These are phyloP conservation scores for Phytoseiulus persimilis DNA, from an alignment of 2,888 invertebrate genomes.

Conservation along the genomic window DNA sequence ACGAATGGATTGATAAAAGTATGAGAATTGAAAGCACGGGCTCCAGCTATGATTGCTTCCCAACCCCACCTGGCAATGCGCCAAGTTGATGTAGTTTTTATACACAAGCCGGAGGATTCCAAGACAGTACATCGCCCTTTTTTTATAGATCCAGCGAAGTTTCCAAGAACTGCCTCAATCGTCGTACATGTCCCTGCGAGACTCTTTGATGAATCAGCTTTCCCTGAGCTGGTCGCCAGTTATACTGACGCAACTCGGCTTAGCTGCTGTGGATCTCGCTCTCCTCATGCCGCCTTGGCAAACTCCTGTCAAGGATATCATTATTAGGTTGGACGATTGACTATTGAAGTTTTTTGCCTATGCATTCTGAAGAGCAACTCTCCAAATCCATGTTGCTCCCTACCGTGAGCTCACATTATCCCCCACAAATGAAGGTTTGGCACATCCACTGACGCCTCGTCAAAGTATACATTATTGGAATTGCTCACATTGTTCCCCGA, in stretches of 20 bases:
- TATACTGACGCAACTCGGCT: slow-evolving; percentile 42
- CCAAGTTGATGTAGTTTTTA: no score
- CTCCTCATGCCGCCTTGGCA: slow-evolving; percentile 89
- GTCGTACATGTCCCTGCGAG: slow-evolving; percentile 73
- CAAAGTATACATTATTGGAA: slow-evolving; percentile 64
- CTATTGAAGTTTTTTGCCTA: neutral
- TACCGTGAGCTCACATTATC: neutral
- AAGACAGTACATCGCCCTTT: neutral
- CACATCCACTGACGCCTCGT: slow-evolving; percentile 7
- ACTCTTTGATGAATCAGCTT: slow-evolving; percentile 80
- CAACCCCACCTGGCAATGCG: no score
- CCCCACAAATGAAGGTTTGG: slow-evolving; percentile 25
- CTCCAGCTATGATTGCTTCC: no score
- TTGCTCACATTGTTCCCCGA: slow-evolving; percentile 88
- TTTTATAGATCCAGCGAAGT: slow-evolving; percentile 55
- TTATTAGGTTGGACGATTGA: slow-evolving; percentile 62
- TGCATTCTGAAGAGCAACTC: no score
- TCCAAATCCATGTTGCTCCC: no score
- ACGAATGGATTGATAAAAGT: no score
- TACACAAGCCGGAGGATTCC: no score
- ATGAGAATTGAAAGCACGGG: no score
- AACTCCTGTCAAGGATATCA: slow-evolving; percentile 72
- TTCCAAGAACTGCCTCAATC: slow-evolving; percentile 81
- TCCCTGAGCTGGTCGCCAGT: slow-evolving; percentile 41
- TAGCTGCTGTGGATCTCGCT: slow-evolving; percentile 66